Conservation (phyloP, 1,140 invertebrate genomes). For the Propsilocerus akamusi region DNA sequence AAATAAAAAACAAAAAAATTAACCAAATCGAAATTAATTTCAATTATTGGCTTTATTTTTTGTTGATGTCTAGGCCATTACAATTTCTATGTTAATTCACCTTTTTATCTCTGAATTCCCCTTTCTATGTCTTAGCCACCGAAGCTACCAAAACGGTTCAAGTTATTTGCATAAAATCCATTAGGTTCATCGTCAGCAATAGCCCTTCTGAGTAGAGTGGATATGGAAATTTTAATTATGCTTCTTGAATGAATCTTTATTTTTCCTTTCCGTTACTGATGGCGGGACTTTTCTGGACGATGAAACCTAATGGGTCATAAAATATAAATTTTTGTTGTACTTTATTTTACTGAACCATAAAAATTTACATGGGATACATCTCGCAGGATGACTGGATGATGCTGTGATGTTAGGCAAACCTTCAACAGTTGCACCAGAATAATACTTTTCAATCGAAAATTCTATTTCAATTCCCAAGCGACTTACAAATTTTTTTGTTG, state of each 20-base stretch:
- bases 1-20: too few species aligned
- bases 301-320: neutral
- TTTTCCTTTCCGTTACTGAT: neutral
- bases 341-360: too few species aligned
- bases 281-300: neutral
- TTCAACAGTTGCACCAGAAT: too few species aligned
- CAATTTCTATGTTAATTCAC: neutral
- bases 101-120: neutral
- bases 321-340: conserved; percentile 1
- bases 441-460: too few species aligned
- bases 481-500: too few species aligned
- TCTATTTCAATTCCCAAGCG: neutral
- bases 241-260: neutral
- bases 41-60: neutral
- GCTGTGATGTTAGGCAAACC: too few species aligned
- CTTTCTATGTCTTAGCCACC: neutral
- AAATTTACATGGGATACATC: too few species aligned
- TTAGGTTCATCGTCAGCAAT: neutral
- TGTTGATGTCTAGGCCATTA: neutral
- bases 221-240: conserved; percentile 3
- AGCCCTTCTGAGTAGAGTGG: neutral
- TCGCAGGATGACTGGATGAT: too few species aligned
- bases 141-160: neutral
- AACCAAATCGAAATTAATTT: conserved; percentile 1
- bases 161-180: conserved; percentile 1